Evolutionary conservation across 2,113 vertebrate species (phyloP).

Genomic region (Salvelinus sp.): DNA sequence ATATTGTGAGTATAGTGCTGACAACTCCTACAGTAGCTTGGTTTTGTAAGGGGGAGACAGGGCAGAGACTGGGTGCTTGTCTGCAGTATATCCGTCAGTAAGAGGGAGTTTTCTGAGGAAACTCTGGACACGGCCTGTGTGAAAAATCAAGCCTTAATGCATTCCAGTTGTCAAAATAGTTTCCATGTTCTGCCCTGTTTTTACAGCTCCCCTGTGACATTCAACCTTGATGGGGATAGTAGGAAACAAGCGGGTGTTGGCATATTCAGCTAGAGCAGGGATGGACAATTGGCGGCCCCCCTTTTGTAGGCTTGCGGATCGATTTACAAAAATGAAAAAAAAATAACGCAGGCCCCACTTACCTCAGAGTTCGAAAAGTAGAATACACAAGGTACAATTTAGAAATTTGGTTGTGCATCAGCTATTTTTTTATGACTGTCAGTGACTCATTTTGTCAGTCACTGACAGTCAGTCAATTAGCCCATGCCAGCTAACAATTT

Average conservation of each 20-base stretch:
- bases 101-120: slow-evolving; percentile 57
- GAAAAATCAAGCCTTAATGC: slow-evolving; percentile 69
- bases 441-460: too few species aligned
- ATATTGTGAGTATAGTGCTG: too few species aligned
- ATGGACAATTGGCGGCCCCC: too few species aligned
- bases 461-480: too few species aligned
- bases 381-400: too few species aligned
- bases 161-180: slow-evolving; percentile 84
- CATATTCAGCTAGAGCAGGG: slow-evolving; percentile 32
- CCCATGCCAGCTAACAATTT: too few species aligned
- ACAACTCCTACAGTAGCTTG: slow-evolving; percentile 12
- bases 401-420: too few species aligned
- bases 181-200: slow-evolving; percentile 49
- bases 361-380: too few species aligned
- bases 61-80: slow-evolving; percentile 32
- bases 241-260: slow-evolving; percentile 44
- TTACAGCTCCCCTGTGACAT: slow-evolving; percentile 43
- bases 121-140: slow-evolving; percentile 56
- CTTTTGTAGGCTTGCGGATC: too few species aligned
- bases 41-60: slow-evolving; percentile 10
- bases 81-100: slow-evolving; percentile 49
- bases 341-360: too few species aligned
- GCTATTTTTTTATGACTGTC: too few species aligned
- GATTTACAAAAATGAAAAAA: too few species aligned
- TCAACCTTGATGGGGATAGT: slow-evolving; percentile 37